Base-by-base conservation (phyloP, 1,140 invertebrate species). In the Gryllus bimaculatus region DNA sequence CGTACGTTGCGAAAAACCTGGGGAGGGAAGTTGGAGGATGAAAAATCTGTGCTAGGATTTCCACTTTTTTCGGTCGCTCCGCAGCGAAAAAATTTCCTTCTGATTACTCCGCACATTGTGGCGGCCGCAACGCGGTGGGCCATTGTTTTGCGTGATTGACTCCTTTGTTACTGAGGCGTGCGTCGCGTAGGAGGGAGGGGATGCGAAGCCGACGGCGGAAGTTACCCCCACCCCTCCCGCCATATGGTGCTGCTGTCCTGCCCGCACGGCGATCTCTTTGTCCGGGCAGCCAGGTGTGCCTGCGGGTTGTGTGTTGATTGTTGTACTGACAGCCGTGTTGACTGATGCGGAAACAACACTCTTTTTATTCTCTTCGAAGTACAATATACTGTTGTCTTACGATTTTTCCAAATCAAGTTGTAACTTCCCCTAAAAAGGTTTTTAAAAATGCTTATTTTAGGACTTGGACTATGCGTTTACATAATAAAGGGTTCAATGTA, bases 71-170 rank as follows among this genome's bases (percentile, higher is more conserved):
- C 18, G 54, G 10, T 66, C 54, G 54, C 54, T 66, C 18, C 54
- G 54, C 18, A 66, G 10, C 54, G 54, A 18, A 66, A 66, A 66
- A 66, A 66, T 13, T 66, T 66, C 54, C 54, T 66, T 66, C 10
- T 18, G 54, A 66, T 66, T 66, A 7, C 54, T 18, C 18, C 54
- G 10, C 54, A 10, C 18, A 18, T 66, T 13, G 10, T 66, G 54
- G 18, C 10, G 10, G 10, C 54, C 10, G 54, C 54, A 10, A 66
- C 54, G 54, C 10, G 18, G 18, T 10, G 54, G 2, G 10, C 54
- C 54, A 66, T 66, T 66, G 54, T 66, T 66, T 66, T 66, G 54
- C 54, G 54, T 66, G 54, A 66, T 66, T 66, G 54, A 66, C 54
- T 66, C 54, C 18, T 66, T 66, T 66, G 54, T 66, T 66, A 66